A percentile compares a stretch with the other conserved stretches of the same genome.
Evolutionary conservation across 2,888 invertebrate genomes (phyloP).

Genomic region (Lymantria dispar): DNA sequence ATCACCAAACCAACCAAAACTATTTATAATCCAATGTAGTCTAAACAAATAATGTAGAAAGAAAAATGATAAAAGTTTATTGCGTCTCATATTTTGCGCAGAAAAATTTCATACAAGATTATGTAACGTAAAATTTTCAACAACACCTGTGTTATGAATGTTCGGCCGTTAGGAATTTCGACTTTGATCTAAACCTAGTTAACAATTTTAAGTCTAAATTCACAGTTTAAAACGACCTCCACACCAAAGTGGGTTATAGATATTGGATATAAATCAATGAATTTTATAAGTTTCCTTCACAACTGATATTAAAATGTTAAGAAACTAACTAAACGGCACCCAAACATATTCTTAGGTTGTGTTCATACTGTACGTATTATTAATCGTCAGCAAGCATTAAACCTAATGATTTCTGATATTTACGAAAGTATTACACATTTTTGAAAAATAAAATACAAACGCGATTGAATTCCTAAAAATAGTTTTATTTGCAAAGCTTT

Average conservation of each 20-base stretch:
- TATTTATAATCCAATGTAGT: slow-evolving; percentile 5
- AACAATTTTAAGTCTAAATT: background rate
- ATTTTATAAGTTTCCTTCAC: slow-evolving; percentile 22
- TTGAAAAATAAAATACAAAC: no score
- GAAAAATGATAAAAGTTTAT: slow-evolving; percentile 12
- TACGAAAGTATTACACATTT: no score
- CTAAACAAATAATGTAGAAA: slow-evolving; percentile 14
- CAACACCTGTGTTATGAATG: slow-evolving; percentile 12
- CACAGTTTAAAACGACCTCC: slow-evolving; percentile 1
- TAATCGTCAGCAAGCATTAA: no score
- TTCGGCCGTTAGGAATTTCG: background rate
- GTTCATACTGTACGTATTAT: no score
- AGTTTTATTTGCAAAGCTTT: no score
- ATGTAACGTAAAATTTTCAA: slow-evolving; percentile 8
- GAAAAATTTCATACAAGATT: slow-evolving; percentile 4
- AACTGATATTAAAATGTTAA: slow-evolving; percentile 11
- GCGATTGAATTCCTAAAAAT: no score
- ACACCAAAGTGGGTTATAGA: slow-evolving; percentile 13
- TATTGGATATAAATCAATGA: background rate
- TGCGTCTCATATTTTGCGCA: slow-evolving; percentile 5
- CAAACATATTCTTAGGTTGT: background rate
- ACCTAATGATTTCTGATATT: no score
- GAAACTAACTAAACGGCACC: slow-evolving; percentile 30
- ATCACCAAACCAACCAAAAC: background rate
- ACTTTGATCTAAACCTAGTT: slow-evolving; percentile 7